Evolutionary conservation across 2,113 vertebrate genomes (phyloP).

Genomic region (Oplegnathus fasciatus): DNA sequence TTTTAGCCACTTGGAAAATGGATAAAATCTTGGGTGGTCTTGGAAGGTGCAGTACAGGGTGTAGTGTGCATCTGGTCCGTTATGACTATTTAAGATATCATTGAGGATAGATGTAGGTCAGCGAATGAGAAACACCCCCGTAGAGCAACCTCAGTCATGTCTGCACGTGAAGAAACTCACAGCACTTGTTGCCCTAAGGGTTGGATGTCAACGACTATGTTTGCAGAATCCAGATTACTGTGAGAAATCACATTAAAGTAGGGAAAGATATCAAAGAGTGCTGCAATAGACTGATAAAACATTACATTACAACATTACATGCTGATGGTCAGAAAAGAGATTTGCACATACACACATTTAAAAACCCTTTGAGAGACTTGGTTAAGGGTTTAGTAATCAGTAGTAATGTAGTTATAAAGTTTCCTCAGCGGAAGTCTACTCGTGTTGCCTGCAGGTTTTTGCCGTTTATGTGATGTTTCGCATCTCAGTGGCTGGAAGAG

Average conservation of each 20-base stretch:
- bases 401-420: neutral
- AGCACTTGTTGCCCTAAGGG: neutral
- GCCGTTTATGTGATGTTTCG: neutral
- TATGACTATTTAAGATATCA: neutral
- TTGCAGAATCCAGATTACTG: neutral
- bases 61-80: neutral
- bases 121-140: neutral
- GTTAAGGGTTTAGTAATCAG: neutral
- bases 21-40: neutral
- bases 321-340: neutral
- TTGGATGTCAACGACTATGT: neutral
- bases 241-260: neutral
- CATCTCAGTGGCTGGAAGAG: no score
- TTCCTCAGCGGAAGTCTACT: neutral
- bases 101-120: slow-evolving; percentile 39
- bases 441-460: neutral
- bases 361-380: neutral
- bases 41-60: neutral
- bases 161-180: neutral
- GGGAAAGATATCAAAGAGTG: neutral
- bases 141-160: neutral
- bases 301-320: neutral
- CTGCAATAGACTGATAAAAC: neutral
- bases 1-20: neutral
- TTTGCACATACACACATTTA: neutral